Conservation (phyloP, 2,797 vertebrate genomes). For the Scolopax bukidnonensis region DNA sequence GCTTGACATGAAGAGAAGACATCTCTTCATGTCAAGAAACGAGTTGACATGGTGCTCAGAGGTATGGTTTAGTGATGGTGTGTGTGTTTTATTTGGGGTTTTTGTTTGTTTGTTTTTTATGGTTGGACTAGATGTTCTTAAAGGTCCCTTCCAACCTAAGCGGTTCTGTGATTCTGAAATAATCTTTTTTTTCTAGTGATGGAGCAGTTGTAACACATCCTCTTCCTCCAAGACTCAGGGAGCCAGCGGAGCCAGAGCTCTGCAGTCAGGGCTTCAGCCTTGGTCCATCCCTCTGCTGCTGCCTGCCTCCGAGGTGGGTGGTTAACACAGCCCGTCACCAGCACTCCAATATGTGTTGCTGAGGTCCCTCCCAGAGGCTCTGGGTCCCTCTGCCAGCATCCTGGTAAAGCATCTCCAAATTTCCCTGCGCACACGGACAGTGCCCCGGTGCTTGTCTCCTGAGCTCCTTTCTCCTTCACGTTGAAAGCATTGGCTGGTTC, state of each 20-base stretch:
- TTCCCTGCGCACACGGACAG: not conserved
- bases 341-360: not conserved
- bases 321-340: not conserved
- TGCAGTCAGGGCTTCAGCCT: not conserved
- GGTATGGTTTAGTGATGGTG: no score
- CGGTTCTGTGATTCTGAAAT: no score
- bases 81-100: no score
- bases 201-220: not conserved
- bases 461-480: constrained; percentile 11
- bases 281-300: not conserved
- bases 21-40: no score
- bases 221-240: not conserved
- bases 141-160: no score
- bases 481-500: not conserved
- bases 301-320: not conserved
- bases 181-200: not conserved
- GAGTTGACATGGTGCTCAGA: no score
- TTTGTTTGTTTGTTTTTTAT: no score
- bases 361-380: not conserved
- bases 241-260: not conserved
- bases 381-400: not conserved
- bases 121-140: no score
- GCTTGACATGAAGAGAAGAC: no score
- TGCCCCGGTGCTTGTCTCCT: rapidly evolving
- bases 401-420: not conserved